Evolutionary conservation across 2,797 vertebrate species (phyloP).

Genomic region (Emydoidea blandingii): DNA sequence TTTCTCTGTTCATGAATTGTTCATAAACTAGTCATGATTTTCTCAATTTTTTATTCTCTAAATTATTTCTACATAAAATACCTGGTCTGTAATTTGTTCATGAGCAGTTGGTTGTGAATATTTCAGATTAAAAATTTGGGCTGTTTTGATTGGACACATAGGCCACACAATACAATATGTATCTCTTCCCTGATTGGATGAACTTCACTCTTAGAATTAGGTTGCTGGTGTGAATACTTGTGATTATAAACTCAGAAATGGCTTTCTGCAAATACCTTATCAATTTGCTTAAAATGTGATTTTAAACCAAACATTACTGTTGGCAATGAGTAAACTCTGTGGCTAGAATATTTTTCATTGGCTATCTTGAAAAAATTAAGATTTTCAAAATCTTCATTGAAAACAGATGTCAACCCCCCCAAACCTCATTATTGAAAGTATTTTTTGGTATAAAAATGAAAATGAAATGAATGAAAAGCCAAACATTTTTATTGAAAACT

Average conservation of each 20-base stretch:
- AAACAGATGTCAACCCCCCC: neutral
- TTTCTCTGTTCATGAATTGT: constrained; percentile 62
- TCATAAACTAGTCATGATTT: constrained; percentile 50
- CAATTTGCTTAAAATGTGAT: neutral
- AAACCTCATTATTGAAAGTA: neutral
- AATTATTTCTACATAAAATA: constrained; percentile 21
- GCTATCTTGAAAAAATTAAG: constrained; percentile 1
- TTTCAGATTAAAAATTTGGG: constrained; percentile 3
- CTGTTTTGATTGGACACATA: neutral
- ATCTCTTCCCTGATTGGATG: neutral
- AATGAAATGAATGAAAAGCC: neutral
- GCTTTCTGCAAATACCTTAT: neutral
- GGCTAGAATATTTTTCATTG: neutral
- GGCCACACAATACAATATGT: neutral
- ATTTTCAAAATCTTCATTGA: neutral
- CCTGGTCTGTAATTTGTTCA: constrained; percentile 12
- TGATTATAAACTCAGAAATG: neutral
- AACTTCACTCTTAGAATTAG: neutral
- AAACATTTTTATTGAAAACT: neutral
- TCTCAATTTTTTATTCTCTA: constrained; percentile 63
- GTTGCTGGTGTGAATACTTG: neutral
- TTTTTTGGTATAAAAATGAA: neutral
- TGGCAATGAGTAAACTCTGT: neutral
- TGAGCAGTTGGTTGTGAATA: constrained; percentile 7
- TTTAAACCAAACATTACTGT: neutral